Base-by-base conservation (phyloP, 2,797 vertebrate genomes). In the Betta splendens region DNA sequence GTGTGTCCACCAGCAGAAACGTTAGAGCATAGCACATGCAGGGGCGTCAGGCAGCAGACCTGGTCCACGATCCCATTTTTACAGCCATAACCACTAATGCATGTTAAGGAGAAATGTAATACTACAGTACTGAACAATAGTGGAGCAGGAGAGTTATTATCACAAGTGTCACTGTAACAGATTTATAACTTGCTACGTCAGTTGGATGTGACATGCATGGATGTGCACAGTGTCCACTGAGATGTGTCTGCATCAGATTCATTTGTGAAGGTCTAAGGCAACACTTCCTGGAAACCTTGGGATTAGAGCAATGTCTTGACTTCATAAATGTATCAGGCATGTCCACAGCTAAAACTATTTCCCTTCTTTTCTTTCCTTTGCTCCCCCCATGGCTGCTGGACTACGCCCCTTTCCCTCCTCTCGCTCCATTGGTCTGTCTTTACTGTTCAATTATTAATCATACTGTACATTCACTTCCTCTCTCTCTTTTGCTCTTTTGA, bases 361-460 rank as follows among this genome's bases (percentile, higher is more conserved):
- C 9, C 48, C 56, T n/a, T n/a, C n/a, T n/a, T n/a, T n/a, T n/a
- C n/a, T 13, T 11, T 10, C 18, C 32, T 31, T 46, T 9, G 16
- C 43, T 37, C 29, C 46, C 49, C 38, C 13, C 23, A 11, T 5
- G 28, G 12, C 35, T 69, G 43, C 42, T 69, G 36, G 52, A 49
- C 16, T 21, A 50, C 6, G 2, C 3, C n/a, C 16, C 38, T 54
- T 45, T n/a, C 40, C 35, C n/a, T 18, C 16, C 9, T 16, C 26
- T 6, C 33, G 44, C 45, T 33, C 61, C 22, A 25, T 37, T 35
- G 36, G 54, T 50, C 43, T 29, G 16, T 73, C 63, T 69, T 58
- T 64, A 39, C 74, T 61, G 47, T 73, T 71, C 21, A 73, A 72
- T 75, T 68, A 74, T 85, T 77, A 83, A 84, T 84, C 80, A 80